Conservation (phyloP, 2,113 vertebrate species). For the Colossoma macropomum region DNA sequence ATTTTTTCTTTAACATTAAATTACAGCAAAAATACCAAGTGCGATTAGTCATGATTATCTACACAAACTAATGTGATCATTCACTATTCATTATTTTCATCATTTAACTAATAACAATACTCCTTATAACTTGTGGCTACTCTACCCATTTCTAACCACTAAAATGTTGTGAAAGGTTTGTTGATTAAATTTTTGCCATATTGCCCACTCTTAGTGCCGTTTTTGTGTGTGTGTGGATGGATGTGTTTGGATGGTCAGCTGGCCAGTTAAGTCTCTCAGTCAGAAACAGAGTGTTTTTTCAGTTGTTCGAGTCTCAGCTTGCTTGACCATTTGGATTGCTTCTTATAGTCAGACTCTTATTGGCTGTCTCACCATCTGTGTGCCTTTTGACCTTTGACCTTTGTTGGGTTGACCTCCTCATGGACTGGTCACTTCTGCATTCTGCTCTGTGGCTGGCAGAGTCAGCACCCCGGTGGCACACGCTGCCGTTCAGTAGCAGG, state of each 20-base stretch:
- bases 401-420: background rate
- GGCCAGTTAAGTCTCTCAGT: background rate
- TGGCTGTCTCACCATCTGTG: background rate
- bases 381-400: conserved; percentile 34
- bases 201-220: background rate
- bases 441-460: background rate
- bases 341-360: background rate
- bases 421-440: background rate
- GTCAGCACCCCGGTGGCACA: conserved; percentile 6
- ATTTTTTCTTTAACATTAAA: too few relatives aligned
- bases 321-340: conserved; percentile 14
- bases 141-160: too few relatives aligned
- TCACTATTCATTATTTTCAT: too few relatives aligned
- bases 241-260: conserved; percentile 1
- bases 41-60: too few relatives aligned
- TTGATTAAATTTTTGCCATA: background rate
- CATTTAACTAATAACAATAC: too few relatives aligned
- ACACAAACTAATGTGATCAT: too few relatives aligned
- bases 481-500: background rate
- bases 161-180: background rate
- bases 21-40: too few relatives aligned
- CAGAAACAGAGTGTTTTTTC: conserved; percentile 5
- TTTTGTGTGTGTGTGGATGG: background rate
- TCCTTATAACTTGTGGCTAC: too few relatives aligned
- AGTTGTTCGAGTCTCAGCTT: conserved; percentile 8